Conservation (phyloP, 1,140 invertebrate genomes). For the Papilio dardanus region DNA sequence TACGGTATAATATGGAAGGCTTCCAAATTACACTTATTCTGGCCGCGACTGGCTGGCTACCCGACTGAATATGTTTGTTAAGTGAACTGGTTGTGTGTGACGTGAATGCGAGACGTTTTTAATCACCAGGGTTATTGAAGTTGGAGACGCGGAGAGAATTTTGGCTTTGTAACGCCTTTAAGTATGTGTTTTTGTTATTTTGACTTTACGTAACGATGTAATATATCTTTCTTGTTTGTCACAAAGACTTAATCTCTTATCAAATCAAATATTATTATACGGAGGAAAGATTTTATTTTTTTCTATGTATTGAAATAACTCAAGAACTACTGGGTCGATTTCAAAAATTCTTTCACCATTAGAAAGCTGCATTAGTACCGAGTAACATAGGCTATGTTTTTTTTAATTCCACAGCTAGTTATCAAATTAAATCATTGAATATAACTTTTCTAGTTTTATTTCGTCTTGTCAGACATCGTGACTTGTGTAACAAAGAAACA, state of each 20-base stretch:
- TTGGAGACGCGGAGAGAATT: background rate
- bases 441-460: background rate
- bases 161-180: background rate
- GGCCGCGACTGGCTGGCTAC: background rate
- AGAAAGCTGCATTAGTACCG: too few species aligned
- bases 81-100: background rate
- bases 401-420: too few species aligned
- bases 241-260: background rate
- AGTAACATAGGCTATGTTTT: too few species aligned
- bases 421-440: background rate
- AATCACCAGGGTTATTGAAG: conserved; percentile 12
- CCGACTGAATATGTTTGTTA: conserved; percentile 22
- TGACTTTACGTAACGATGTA: background rate
- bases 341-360: too few species aligned
- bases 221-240: background rate
- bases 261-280: too few species aligned
- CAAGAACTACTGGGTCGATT: too few species aligned
- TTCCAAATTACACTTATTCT: conserved; percentile 34
- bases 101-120: conserved; percentile 7
- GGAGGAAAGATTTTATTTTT: too few species aligned
- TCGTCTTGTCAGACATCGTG: background rate
- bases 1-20: conserved; percentile 18
- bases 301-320: too few species aligned
- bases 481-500: background rate
- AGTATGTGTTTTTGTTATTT: background rate